A percentile compares a stretch with the other conserved stretches of the same genome.
Conservation (phyloP, 2,888 invertebrate species). For the Xanthostigma xanthostigma region DNA sequence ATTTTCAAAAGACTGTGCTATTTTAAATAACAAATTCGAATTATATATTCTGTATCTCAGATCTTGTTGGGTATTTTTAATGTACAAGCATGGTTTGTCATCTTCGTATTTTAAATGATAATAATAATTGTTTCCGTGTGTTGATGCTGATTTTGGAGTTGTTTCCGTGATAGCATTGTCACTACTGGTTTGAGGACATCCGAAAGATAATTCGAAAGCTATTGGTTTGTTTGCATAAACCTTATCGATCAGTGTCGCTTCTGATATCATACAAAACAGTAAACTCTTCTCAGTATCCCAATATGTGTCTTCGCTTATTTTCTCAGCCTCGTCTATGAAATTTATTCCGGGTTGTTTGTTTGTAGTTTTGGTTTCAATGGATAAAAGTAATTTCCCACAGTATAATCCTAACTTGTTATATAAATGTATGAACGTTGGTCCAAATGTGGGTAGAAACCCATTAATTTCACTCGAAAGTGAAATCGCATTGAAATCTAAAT, state of each 20-base stretch:
- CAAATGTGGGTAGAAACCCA: constrained; percentile 67
- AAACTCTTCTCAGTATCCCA: constrained; percentile 48
- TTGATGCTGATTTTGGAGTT: no score
- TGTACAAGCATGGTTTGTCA: no score
- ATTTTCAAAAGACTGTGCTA: no score
- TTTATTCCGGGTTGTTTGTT: constrained; percentile 31
- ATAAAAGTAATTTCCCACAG: constrained; percentile 56
- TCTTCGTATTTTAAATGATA: no score
- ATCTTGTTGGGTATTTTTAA: no score
- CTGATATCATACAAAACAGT: constrained; percentile 46
- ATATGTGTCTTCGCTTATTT: no score
- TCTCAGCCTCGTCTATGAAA: no score
- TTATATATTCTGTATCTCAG: no score
- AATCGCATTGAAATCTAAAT: constrained; percentile 39
- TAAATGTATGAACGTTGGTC: constrained; percentile 66
- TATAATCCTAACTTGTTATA: constrained; percentile 51
- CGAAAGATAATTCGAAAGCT: constrained; percentile 51
- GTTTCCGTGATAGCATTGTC: constrained; percentile 3
- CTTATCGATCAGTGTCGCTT: constrained; percentile 50
- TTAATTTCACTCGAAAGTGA: constrained; percentile 41
- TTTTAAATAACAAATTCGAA: no score
- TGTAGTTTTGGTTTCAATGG: constrained; percentile 51
- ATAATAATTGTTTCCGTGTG: no score
- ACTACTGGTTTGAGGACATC: constrained; percentile 32
- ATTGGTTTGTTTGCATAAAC: constrained; percentile 37